These are phyloP conservation scores for Naso thynnoides DNA, from an alignment of 2,797 vertebrate genomes.

Conservation along the genomic window DNA sequence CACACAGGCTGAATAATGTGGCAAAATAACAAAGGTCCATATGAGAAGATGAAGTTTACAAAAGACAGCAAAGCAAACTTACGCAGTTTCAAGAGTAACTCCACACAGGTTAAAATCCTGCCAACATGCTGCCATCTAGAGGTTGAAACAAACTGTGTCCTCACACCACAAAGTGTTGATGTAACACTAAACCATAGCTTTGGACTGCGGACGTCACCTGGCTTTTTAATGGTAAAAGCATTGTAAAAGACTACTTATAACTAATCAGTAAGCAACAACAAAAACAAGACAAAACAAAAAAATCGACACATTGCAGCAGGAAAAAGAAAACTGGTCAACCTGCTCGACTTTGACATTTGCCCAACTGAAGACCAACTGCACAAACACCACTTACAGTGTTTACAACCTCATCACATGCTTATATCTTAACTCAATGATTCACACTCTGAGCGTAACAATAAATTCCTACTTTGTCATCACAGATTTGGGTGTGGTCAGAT, in stretches of 20 bases:
- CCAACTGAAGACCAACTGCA: conserved; percentile 10
- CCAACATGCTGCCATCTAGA: conserved; percentile 39
- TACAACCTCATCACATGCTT: conserved; percentile 35
- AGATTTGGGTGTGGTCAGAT: conserved; percentile 1
- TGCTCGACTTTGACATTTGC: conserved; percentile 8
- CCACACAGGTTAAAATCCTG: not conserved
- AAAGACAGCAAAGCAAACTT: conserved; percentile 19
- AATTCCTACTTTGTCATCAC: conserved; percentile 17
- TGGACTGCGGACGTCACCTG: not conserved
- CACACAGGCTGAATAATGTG: not conserved
- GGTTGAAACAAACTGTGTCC: conserved; percentile 9
- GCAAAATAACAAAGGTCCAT: not conserved
- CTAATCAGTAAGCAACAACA: too few relatives aligned
- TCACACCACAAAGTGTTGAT: not conserved
- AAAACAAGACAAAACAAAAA: not conserved
- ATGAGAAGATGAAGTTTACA: conserved; percentile 3
- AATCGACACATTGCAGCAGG: not conserved
- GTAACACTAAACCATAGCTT: not conserved
- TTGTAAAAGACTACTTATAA: conserved; percentile 15
- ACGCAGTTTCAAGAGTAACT: not conserved
- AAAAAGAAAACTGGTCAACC: conserved; percentile 10
- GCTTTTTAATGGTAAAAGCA: not conserved
- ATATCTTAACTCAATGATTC: conserved; percentile 14
- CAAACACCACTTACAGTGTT: conserved; percentile 2
- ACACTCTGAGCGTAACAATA: not conserved